These are phyloP conservation scores for Poecilia wingei DNA, from an alignment of 2,797 vertebrate genomes.

Conservation along the genomic window DNA sequence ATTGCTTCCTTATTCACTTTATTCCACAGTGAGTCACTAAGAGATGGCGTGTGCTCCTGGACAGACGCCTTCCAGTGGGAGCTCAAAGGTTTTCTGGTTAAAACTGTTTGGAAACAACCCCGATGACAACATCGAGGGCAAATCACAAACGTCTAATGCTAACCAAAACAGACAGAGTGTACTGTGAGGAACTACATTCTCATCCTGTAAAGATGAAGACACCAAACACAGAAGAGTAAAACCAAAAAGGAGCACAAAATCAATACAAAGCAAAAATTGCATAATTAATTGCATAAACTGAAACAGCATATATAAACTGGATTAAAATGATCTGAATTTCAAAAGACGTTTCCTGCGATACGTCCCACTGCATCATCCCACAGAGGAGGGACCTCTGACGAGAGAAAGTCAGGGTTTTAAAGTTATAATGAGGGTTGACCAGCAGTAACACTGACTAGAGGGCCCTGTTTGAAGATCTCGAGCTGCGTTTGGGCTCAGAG, in stretches of 20 bases:
- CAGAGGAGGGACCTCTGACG: not conserved
- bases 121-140: not conserved
- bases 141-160: not conserved
- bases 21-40: not conserved
- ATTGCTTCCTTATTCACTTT: not conserved
- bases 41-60: not conserved
- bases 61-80: not conserved
- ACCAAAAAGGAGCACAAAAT: not conserved
- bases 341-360: not conserved
- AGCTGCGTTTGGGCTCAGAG: not conserved
- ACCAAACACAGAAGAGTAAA: not conserved
- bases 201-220: not conserved
- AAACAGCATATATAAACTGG: not conserved
- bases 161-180: not conserved
- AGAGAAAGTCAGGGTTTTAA: not conserved
- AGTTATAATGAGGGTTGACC: slow-evolving; percentile 1
- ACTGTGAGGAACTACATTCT: not conserved
- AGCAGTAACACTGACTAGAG: not conserved
- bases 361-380: not conserved
- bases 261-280: not conserved
- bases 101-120: not conserved
- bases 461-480: not conserved
- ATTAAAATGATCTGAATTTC: not conserved
- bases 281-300: not conserved
- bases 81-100: not conserved